A percentile compares a stretch with the other conserved stretches of the same genome.
Evolutionary conservation across 2,888 invertebrate species (phyloP).

Genomic region (Axea sp.): DNA sequence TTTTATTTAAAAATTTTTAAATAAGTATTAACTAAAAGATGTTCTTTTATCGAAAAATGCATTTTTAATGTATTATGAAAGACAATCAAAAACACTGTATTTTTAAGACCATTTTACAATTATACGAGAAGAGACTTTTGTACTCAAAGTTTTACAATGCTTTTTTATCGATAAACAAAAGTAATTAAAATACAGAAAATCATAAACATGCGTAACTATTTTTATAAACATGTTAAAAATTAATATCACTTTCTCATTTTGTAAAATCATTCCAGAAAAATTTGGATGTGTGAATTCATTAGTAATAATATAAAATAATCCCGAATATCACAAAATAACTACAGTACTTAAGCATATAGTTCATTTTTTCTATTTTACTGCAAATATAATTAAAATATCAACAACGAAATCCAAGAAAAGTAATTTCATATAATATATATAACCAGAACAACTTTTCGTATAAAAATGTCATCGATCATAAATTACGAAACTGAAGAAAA

Average conservation of each 20-base stretch:
- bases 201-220: constrained; percentile 14
- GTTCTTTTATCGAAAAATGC: background rate
- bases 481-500: too few species aligned
- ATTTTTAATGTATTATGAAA: background rate
- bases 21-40: too few species aligned
- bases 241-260: constrained; percentile 21
- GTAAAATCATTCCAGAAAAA: constrained; percentile 13
- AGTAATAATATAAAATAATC: constrained; percentile 5
- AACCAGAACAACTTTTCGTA: too few species aligned
- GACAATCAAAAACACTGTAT: constrained; percentile 31
- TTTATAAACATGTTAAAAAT: too few species aligned
- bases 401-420: too few species aligned
- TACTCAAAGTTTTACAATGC: constrained; percentile 12
- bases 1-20: too few species aligned
- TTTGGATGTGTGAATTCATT: constrained; percentile 17
- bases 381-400: too few species aligned
- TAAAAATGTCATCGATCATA: too few species aligned
- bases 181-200: constrained; percentile 14
- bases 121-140: constrained; percentile 11
- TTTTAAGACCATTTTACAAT: constrained; percentile 15
- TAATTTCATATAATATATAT: too few species aligned
- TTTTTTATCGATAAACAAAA: constrained; percentile 33
- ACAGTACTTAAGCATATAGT: constrained; percentile 44
- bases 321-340: background rate
- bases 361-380: too few species aligned